Base-by-base conservation (phyloP, 1,140 invertebrate species). In the Halesus radiatus region DNA sequence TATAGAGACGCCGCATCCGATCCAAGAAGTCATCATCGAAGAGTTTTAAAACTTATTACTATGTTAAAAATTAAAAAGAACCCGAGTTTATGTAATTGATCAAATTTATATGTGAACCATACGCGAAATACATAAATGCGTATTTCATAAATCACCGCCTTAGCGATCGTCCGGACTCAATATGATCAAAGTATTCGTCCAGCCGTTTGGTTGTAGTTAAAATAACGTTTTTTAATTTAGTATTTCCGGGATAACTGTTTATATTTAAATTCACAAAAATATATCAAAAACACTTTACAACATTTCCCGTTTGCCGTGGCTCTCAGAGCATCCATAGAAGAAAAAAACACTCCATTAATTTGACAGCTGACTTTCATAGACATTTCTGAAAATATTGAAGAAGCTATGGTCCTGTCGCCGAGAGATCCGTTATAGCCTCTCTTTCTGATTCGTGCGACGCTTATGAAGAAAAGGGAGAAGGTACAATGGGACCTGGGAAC, bases 1-100 rank as follows among this genome's bases (percentile, higher is more conserved):
- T 52, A 96, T 92, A n/a, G 94, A 95, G 72, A 96, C 94, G 56
- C 92, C 92, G 85, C 92, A 95, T 58, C 94, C 95, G 73, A 95
- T 87, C 91, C 92, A 95, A 23, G 77, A 58, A 45, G 77, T 72
- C 77, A 79, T 79, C 58, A 23, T 56, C 52, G 18, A 2, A 52
- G 52, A 72, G 15, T 26, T 53, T 3, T 26, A 15, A 10, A 72
- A 72, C 20, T 22, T 53, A 72, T 23, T 16, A 13, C 18, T 18
- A 23, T 5, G 2, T 29, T 0, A 72, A 72, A 52, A 26, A 13
- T 15, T 72, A 52, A 26, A 23, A 4, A 16, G 22, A 72, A 23
- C 13, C 15, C 16, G 52, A 52, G 52, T 72, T 72, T 20, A 22
- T 16, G 45, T 54, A 20, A 16, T 72, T 72, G 23, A 26, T 20